Base-by-base conservation (phyloP, 1,140 invertebrate species). In the Stenopsyche tienmushanensis region DNA sequence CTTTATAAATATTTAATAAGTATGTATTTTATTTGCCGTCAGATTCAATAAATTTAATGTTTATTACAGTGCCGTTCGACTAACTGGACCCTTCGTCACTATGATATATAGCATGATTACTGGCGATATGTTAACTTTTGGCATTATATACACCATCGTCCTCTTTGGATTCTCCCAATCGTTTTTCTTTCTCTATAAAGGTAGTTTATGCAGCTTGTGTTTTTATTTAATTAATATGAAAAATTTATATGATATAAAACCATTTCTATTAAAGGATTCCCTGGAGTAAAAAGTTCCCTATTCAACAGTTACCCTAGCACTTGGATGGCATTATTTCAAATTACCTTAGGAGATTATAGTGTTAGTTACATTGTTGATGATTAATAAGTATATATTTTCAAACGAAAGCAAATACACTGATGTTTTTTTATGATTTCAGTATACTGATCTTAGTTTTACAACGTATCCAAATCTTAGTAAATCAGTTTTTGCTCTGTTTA, bases 31-130 rank as follows among this genome's bases (percentile, higher is more conserved):
- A 2, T 41, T 17, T 55, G 17, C 1, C 7, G 13, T 39, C 34
- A 13, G 5, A 21, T 23, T 20, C 3, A 29, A 54, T 26, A 29
- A 29, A 9, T 42, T 8, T 42, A 58, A n/a, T 44, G 3, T 44
- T 44, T 5, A 44, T n/a, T 58, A 45, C 80, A 98, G 96, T 23
- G 94, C 94, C 34, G 87, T 97, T 15, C 89, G 92, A 55, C 75
- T 97, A 47, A 98, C 95, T 0, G 97, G 97, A 54, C 96, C 96
- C 0, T 98, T 98, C 80, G 94, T 99, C 50, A 97, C 96, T 15
- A 99, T 98, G 96, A 94, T 98, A 57, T 98, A 96, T 82, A 93
- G 90, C 72, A 99, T 99, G 96, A 94, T 98, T 72, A 93, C 90
- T 0, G 94, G 94, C 20, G 97, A 99, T 79, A 96, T 98, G 93